Evolutionary conservation across 2,888 invertebrate genomes (phyloP).

Genomic region (Drosophila falleni): DNA sequence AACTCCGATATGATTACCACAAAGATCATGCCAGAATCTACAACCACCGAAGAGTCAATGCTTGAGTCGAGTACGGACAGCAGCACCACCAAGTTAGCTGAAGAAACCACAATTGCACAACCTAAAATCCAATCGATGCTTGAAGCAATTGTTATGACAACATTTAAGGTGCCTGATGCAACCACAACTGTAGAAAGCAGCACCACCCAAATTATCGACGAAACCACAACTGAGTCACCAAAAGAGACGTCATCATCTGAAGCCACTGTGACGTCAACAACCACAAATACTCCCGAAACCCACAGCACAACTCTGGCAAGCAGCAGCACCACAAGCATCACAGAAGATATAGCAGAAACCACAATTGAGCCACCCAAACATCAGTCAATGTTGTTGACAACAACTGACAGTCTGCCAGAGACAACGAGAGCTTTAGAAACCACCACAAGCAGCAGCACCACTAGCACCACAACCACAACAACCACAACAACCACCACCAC

Average conservation of each 20-base stretch:
- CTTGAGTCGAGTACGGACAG: background rate
- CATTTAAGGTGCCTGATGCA: background rate
- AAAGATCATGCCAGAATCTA: background rate
- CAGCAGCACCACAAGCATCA: background rate
- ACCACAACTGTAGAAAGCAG: constrained; percentile 8
- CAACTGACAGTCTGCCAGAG: constrained; percentile 1
- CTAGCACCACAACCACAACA: constrained; percentile 4
- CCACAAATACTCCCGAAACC: background rate
- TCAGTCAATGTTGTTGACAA: background rate
- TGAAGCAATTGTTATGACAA: constrained; percentile 8
- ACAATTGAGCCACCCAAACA: constrained; percentile 26
- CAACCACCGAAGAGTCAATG: background rate
- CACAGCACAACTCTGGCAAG: background rate
- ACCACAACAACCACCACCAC: constrained; percentile 35
- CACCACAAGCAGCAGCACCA: constrained; percentile 7
- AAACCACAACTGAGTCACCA: constrained; percentile 10
- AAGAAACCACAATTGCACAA: constrained; percentile 18
- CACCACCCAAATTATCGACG: background rate
- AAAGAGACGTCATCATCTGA: background rate
- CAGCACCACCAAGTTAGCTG: constrained; percentile 11
- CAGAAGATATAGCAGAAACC: background rate
- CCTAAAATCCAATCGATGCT: constrained; percentile 1
- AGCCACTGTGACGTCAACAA: background rate
- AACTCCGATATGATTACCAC: constrained; percentile 10
- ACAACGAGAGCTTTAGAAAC: background rate